phyloP scores from a whole-genome alignment of 2,888 invertebrate species.

The Folsomia candida region DNA sequence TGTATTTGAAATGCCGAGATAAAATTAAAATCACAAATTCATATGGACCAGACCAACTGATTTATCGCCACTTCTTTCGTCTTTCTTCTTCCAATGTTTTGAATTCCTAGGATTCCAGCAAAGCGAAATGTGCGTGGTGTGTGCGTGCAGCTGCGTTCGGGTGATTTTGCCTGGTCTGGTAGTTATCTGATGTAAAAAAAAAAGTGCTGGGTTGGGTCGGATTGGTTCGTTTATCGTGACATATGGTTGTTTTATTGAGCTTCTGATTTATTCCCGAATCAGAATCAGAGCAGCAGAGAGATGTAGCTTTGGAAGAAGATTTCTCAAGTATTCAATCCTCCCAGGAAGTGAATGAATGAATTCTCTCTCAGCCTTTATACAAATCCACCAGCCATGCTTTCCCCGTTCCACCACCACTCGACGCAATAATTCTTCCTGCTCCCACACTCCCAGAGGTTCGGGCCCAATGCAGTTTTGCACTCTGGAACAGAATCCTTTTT shows the following conservation, averaged over 20 bases:
- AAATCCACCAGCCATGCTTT: not conserved
- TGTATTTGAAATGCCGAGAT: too few relatives aligned
- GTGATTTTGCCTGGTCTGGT: too few relatives aligned
- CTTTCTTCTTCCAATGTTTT: not conserved
- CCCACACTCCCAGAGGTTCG: not conserved
- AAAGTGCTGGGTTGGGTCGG: not conserved
- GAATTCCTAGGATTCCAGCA: too few relatives aligned
- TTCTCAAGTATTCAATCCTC: not conserved
- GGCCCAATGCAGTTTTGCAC: not conserved
- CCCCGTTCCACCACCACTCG: too few relatives aligned
- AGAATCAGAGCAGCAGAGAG: not conserved
- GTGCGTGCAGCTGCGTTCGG: too few relatives aligned
- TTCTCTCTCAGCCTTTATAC: too few relatives aligned
- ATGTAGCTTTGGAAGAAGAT: not conserved
- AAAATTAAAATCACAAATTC: not conserved
- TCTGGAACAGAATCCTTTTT: too few relatives aligned
- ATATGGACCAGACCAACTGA: not conserved
- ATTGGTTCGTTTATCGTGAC: conserved; percentile 3
- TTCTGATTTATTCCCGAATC: conserved; percentile 9
- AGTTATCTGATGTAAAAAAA: too few relatives aligned
- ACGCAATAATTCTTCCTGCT: not conserved
- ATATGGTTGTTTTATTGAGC: conserved; percentile 17
- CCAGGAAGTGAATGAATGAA: not conserved
- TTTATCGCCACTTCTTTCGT: not conserved
- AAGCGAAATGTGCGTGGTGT: too few relatives aligned